Evolutionary conservation across 2,888 invertebrate genomes (phyloP), one percentile per base, ranked within the genome.

Genomic region (Vesta saturnalis): DNA sequence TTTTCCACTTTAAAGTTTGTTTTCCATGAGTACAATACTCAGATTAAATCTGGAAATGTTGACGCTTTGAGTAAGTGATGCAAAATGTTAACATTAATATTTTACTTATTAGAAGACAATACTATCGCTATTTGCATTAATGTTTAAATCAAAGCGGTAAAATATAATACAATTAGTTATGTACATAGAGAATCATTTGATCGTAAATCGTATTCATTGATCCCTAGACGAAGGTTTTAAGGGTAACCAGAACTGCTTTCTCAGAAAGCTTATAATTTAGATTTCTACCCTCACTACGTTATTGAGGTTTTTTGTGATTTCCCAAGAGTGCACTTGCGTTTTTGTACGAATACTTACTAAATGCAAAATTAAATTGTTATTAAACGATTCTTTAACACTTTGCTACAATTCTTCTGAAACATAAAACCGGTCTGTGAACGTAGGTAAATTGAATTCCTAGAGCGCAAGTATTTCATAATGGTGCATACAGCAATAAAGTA

Each of bases 181-280:
- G 57, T 72, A 75, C 77, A 76, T 73, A 74, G 74, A 73, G 74
- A 77, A 77, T 77, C 74, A 77, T 75, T 77, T 77, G 76, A 73
- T 67, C 72, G 74, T 76, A 77, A 76, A 77, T 75, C 72, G 72
- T 67, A 64, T 68, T 74, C 73, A 74, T 73, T 73, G 72, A 73
- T 74, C 74, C 74, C 74, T 67, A 67, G 74, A 69, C 71, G 74
- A 64, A 62, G 73, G 72, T 73, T 71, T 71, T 65, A 67, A 52
- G 66, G 67, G 71, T 67, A 69, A 67, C 66, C 71, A 69, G 67
- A 68, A 65, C 65, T 68, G 64, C 60, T 67, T 69, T 62, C 70
- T 71, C 69, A 67, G 70, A 71, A 74, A 71, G 66, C 73, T 72
- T 72, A 72, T 72, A 72, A 67, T 67, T 67, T 67, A 74, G 73